Evolutionary conservation across 2,888 invertebrate genomes (phyloP), one percentile per base, ranked within the genome.

Genomic region (Leptarthrus brevirostris): DNA sequence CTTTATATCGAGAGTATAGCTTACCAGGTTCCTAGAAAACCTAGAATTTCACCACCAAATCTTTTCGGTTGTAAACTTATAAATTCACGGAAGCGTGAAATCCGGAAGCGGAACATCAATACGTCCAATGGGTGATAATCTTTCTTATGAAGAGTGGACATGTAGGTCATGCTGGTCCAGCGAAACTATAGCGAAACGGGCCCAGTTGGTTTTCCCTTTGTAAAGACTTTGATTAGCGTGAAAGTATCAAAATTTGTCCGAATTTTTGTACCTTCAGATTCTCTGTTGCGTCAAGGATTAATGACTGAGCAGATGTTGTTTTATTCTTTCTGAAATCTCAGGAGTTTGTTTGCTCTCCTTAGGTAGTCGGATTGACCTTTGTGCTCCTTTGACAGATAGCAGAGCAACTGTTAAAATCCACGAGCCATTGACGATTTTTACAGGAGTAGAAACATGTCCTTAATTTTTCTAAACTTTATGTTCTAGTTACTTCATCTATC

Each of bases 211-310:
- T 56, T 56, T 56, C 3, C 26, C 56, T 26, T 56, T 56, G 56
- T 56, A 1, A 30, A 56, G n/a, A 56, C 16, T 16, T 24, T 56
- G 56, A 56, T 56, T 56, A 56, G 56, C 56, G 56, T 56, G 56
- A 56, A 56, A 56, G 34, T 26, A 56, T 56, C 56, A 56, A 56
- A 56, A 56, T 56, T 56, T 56, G 56, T 30, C 30, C 26, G 8
- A 30, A 56, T 56, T 56, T 56, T 34, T 14, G 24, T 54, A 24
- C 34, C 56, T 56, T 56, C 8, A 56, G 26, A n/a, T n/a, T n/a
- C 16, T 56, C 16, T 16, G 26, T 56, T 56, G 56, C 56, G 56
- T 26, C 26, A 30, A 30, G 56, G 56, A 56, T 56, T 56, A 56
- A 56, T 56, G 56, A 56, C 34, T 22, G 56, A 56, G 56, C 56